These are phyloP conservation scores for Manis crassicaudata DNA, from an alignment of 2,797 vertebrate genomes.

Conservation along the genomic window DNA sequence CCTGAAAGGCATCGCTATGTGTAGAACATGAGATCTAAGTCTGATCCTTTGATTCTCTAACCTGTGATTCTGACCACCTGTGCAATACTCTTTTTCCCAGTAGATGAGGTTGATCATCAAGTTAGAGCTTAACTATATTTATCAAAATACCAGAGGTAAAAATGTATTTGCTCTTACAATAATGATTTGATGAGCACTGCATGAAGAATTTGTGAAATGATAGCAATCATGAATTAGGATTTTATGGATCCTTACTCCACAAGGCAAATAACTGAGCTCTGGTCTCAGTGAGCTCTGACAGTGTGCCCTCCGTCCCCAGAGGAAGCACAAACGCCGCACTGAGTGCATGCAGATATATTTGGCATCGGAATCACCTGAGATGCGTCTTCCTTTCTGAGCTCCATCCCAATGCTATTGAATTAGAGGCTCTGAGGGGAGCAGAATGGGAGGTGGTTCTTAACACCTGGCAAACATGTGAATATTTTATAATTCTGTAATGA, in stretches of 20 bases:
- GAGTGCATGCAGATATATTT: rapidly evolving
- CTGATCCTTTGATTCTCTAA: background rate
- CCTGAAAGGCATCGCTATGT: no score
- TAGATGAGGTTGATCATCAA: background rate
- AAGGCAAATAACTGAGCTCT: background rate
- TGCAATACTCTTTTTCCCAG: background rate
- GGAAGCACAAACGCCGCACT: no score
- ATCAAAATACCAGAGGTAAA: background rate
- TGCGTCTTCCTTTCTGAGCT: background rate
- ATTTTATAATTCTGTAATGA: background rate
- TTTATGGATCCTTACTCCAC: background rate
- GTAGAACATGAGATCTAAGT: background rate
- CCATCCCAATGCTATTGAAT: background rate
- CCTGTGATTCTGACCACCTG: background rate
- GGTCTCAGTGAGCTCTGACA: background rate
- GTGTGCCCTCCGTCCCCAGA: background rate
- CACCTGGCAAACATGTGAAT: background rate
- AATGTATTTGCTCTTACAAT: background rate
- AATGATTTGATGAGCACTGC: background rate
- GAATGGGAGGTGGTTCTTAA: no score
- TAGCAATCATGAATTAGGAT: background rate
- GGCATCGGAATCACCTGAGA: no score
- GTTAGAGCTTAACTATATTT: background rate
- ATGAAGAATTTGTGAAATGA: background rate
- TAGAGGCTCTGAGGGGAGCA: background rate